Conservation (phyloP, 2,888 invertebrate species). For the Pharmacophagus antenor region DNA sequence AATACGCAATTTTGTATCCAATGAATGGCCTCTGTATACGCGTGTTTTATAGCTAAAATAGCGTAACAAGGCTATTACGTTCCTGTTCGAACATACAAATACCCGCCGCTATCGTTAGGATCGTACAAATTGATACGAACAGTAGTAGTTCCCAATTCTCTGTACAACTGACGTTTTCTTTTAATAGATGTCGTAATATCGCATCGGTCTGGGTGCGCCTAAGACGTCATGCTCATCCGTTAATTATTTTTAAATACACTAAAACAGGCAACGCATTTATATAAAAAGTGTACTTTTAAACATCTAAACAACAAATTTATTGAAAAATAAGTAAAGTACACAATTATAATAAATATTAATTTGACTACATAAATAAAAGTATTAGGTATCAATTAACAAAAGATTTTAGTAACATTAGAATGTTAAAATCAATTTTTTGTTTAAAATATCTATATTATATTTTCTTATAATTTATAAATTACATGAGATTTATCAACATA, state of each 20-base stretch:
- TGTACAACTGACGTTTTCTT: constrained; percentile 27
- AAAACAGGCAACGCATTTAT: not conserved
- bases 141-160: constrained; percentile 21
- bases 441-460: no score
- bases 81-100: not conserved
- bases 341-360: no score
- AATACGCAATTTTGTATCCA: not conserved
- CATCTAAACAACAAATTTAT: not conserved
- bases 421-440: no score
- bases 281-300: not conserved
- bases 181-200: constrained; percentile 20
- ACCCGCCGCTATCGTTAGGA: not conserved
- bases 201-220: constrained; percentile 11
- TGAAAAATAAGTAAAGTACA: not conserved
- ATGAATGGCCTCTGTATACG: not conserved
- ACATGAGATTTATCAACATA: no score
- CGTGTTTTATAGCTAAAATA: not conserved
- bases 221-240: constrained; percentile 17
- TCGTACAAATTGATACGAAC: constrained; percentile 16
- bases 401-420: no score
- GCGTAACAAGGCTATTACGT: not conserved
- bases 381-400: no score
- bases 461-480: no score
- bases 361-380: no score
- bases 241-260: constrained; percentile 28